Base-by-base conservation (phyloP, 2,797 vertebrate genomes). In the Monodelphis domestica region DNA sequence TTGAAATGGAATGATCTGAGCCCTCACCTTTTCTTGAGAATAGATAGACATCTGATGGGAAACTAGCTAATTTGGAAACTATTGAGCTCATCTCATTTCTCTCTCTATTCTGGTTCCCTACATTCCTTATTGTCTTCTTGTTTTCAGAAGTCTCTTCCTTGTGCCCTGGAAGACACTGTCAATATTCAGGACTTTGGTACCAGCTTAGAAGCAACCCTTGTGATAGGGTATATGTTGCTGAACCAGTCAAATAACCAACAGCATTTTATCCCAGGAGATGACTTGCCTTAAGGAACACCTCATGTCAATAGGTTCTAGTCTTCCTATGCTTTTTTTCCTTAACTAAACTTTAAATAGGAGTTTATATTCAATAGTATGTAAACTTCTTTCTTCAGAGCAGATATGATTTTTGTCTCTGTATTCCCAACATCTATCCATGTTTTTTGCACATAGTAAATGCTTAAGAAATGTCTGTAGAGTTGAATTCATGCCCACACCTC, bases 181-280 rank as follows among this genome's bases (percentile, higher is more conserved):
- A 90, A 50, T 84, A 26, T 52, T 30, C 26, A 91, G 87, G 54
- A 52, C 54, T 90, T 33, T 88, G 91, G n/a, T 15, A 4, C 30
- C 1, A 1, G 59, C 84, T 50, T 93, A 30, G 84, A 50, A 93
- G 84, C 33, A 89, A 45, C 88, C 29, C 78, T 11, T 6, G 63
- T 56, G 53, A 93, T n/a, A 88, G 33, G 26, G 59, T 29, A 38
- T 91, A 15, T 12, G 53, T 89, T 95, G 91, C 88, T 52, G 52
- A 96, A 84, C 45, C 91, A 91, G 91, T 94, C 51, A 5, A 93
- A 89, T 51, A 87, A 78, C 28, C 28, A 29, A 56, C 11, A 70
- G 78, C 90, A 45, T 84, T 84, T 84, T 84, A 50, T 50, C 70
- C 84, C 38, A 90, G 12, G 89, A 26, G 26, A 5, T 54, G 29